Base-by-base conservation (phyloP, 2,888 invertebrate species). In the Brachypalpus laphriformis region DNA sequence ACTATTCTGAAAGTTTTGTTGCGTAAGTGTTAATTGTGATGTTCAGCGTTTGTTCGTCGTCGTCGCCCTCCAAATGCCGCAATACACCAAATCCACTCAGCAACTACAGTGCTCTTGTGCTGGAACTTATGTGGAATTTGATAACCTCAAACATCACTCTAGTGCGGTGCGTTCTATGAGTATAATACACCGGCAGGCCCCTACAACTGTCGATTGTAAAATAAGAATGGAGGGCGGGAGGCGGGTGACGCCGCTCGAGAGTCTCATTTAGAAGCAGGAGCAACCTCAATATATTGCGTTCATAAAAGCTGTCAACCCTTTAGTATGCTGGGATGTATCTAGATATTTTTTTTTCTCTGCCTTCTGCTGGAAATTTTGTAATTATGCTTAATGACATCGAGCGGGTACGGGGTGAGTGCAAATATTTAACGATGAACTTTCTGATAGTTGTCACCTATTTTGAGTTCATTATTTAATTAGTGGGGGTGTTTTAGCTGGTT, bases 391-490 rank as follows among this genome's bases (percentile, higher is more conserved):
- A 82, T 65, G 82, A 45, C 37, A 77, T 51, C 28, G 51, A 51
- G 37, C 14, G 56, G 42, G 59, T n/a, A 14, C 8, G 25, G 37
- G 25, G n/a, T 28, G 70, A 25, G 68, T 65, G 57, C 51, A 59
- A 65, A 40, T 82, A 78, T 71, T 77, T 77, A 65, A 66, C 77
- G 65, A 72, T 71, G 71, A 82, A 82, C 82, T 82, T 72, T 72
- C 71, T 72, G 72, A 82, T 82, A 82, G 78, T 72, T 82, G 78
- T 77, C 82, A 82, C 82, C 78, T 78, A 82, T 82, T 77, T 82
- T 37, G 66, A 82, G 82, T 82, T 82, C 82, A 78, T 82, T 78
- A 82, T 82, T 78, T 82, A 82, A 82, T 82, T 82, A 82, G 65
- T 61, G 42, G 9, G 16, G 71, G 59, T 65, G 71, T 61, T 71